These are phyloP conservation scores for Pseudorhiza aurosa DNA, from an alignment of 30 jellyfish, hydroid and myxozoan species.

Conservation along the genomic window DNA sequence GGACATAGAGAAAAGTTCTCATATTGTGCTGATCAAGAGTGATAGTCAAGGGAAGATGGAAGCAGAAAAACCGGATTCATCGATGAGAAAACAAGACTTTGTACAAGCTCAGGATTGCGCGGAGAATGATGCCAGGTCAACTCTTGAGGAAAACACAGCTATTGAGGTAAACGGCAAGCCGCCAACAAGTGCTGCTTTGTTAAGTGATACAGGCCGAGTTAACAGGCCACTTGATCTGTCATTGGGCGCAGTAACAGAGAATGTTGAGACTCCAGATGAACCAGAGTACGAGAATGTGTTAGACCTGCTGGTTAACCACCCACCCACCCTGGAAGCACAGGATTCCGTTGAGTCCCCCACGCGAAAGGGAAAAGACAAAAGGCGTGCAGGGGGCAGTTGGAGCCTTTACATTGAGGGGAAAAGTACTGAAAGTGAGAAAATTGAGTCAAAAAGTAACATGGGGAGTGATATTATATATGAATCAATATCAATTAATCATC, in stretches of 20 bases:
- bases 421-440: slow-evolving; percentile 13
- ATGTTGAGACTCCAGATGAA: slow-evolving; percentile 15
- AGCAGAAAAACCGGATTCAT: no score
- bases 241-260: neutral
- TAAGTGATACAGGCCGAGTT: neutral
- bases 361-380: slow-evolving; percentile 26
- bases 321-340: neutral
- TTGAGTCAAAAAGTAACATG: neutral
- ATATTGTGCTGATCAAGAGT: no score
- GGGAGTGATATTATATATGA: neutral
- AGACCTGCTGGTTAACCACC: slow-evolving; percentile 24
- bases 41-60: no score
- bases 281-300: slow-evolving; percentile 63
- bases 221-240: neutral
- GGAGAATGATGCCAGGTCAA: no score
- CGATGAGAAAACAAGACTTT: no score
- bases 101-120: no score
- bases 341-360: slow-evolving; percentile 22
- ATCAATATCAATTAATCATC: neutral
- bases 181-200: neutral
- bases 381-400: slow-evolving; percentile 76
- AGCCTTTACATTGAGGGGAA: slow-evolving; percentile 41
- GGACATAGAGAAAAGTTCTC: slow-evolving; percentile 6
- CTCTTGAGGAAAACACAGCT: no score
- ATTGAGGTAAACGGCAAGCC: no score